Conservation (phyloP, 2,888 invertebrate genomes). For the Drosophila sordidula region DNA sequence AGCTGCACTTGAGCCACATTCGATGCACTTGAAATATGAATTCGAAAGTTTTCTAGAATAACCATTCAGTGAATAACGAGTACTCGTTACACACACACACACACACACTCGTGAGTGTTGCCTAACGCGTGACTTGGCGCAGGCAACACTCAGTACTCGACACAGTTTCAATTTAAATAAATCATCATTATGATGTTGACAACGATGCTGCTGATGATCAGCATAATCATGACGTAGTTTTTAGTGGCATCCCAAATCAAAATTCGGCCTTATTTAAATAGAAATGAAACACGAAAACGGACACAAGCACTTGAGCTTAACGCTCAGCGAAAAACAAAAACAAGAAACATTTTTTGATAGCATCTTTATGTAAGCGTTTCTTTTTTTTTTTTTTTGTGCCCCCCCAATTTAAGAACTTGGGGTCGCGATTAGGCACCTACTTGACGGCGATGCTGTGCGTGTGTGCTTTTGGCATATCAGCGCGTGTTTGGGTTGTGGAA, state of each 20-base stretch:
- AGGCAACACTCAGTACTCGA: constrained; percentile 43
- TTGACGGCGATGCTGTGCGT: constrained; percentile 10
- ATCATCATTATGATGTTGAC: constrained; percentile 56
- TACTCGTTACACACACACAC: constrained; percentile 11
- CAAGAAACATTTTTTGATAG: constrained; percentile 5
- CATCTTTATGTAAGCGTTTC: constrained; percentile 14
- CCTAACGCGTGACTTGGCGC: constrained; percentile 45
- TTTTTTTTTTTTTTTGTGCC: background rate
- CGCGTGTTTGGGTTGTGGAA: constrained; percentile 16
- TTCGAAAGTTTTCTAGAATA: constrained; percentile 67
- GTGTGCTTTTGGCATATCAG: constrained; percentile 17
- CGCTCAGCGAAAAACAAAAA: background rate
- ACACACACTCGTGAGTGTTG: constrained; percentile 14
- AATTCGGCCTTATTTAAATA: constrained; percentile 25
- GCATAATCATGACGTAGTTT: constrained; percentile 28
- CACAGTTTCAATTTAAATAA: constrained; percentile 70
- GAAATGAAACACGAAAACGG: constrained; percentile 34
- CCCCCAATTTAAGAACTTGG: constrained; percentile 9
- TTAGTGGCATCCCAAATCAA: constrained; percentile 35
- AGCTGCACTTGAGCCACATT: constrained; percentile 75
- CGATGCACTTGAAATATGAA: constrained; percentile 64
- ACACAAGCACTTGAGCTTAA: constrained; percentile 53
- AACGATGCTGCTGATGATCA: constrained; percentile 14
- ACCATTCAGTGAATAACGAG: constrained; percentile 23
- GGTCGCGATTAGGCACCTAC: constrained; percentile 34